Evolutionary conservation across 2,888 invertebrate genomes (phyloP), one percentile per base, ranked within the genome.

Genomic region (Phania funesta): DNA sequence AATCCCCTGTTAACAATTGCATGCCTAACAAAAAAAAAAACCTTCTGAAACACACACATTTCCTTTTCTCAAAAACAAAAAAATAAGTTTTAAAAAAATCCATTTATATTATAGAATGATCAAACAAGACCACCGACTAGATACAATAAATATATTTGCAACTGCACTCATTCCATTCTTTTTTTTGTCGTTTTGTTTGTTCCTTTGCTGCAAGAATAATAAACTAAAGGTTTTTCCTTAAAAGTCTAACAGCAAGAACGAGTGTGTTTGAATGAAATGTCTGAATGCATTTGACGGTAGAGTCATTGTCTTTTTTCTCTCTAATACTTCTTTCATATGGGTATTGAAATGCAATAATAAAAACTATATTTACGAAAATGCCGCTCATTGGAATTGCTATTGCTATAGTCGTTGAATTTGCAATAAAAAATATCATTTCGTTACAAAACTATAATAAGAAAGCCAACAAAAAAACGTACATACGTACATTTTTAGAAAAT

Each of bases 111-210:
- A n/a, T n/a, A n/a, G n/a, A 65, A 79, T 71, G 71, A 79, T 79
- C 78, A 79, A 79, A 79, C 71, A 73, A 65, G 78, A 79, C 78
- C 71, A 79, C 78, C 78, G 78, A 73, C 71, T 58, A 79, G 65
- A 73, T 67, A 73, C 58, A 78, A 78, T 78, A 78, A 54, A 71
- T 78, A 71, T 65, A 65, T 78, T 65, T 41, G 70, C 71, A 79
- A 79, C 58, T 71, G 65, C 65, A 79, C 78, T 79, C 56, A 76
- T 60, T 76, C 29, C 5, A 13, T 48, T 67, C n/a, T 16, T 48
- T 16, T 67, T 20, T 16, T 48, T 16, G n/a, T 13, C 35, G 13
- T 29, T 41, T 41, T 68, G 20, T 56, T 52, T 9, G 16, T 54
- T 56, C 6, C 18, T 73, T 32, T 74, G 46, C 46, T 35, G 46